A percentile compares a stretch with the other conserved stretches of the same genome.
Evolutionary conservation across 1,140 invertebrate genomes (phyloP).

Genomic region (Lamellibrachia luymesi): DNA sequence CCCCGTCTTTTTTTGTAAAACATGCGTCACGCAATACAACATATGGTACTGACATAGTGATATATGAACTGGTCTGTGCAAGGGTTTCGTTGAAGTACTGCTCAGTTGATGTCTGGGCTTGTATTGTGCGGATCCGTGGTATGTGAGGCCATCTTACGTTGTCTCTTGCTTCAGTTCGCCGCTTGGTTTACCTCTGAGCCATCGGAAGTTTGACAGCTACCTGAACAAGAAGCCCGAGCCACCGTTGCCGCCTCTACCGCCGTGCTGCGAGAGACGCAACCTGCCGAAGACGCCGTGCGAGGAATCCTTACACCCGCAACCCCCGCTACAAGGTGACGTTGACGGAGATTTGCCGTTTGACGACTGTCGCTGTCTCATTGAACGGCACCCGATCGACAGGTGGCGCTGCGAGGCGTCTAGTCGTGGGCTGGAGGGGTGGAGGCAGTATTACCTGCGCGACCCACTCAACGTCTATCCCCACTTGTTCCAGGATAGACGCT

Average conservation of each 20-base stretch:
- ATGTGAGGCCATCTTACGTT: too few species aligned
- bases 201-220: not conserved
- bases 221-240: not conserved
- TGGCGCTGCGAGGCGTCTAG: not conserved
- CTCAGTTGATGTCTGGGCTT: too few species aligned
- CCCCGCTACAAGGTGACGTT: not conserved
- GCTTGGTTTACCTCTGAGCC: not conserved
- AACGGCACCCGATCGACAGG: not conserved
- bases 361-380: not conserved
- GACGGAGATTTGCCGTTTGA: not conserved
- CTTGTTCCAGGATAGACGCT: not conserved
- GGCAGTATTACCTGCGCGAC: not conserved
- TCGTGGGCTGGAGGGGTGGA: not conserved
- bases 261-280: not conserved
- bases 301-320: not conserved
- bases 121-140: too few species aligned
- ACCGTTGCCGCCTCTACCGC: not conserved
- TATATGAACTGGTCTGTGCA: too few species aligned
- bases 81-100: too few species aligned
- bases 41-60: too few species aligned
- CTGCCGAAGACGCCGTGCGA: not conserved
- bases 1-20: too few species aligned
- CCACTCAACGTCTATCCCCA: not conserved
- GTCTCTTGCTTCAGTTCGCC: not conserved
- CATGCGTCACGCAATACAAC: too few species aligned